Evolutionary conservation across 2,888 invertebrate species (phyloP).

Genomic region (Lepidochrysops patricia): DNA sequence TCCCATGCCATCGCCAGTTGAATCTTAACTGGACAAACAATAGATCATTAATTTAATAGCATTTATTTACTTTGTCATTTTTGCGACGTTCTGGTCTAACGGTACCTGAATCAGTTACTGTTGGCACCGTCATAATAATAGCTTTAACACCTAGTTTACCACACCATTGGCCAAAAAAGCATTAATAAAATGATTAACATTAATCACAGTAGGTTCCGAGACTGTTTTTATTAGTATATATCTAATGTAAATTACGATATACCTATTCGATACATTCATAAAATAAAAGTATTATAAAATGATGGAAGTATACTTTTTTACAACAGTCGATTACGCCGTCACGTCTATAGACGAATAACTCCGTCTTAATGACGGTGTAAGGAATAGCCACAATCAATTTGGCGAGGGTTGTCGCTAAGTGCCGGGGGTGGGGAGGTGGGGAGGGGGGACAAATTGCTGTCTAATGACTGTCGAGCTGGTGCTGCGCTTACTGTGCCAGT

Average conservation of each 20-base stretch:
- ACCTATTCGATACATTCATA: too few relatives aligned
- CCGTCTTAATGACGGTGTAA: slow-evolving; percentile 10
- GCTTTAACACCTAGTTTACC: too few relatives aligned
- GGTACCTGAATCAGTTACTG: background rate
- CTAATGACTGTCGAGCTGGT: slow-evolving; percentile 44
- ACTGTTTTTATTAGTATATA: too few relatives aligned
- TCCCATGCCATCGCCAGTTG: slow-evolving; percentile 22
- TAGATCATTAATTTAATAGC: slow-evolving; percentile 20
- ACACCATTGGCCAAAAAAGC: too few relatives aligned
- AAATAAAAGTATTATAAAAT: too few relatives aligned
- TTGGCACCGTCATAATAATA: too few relatives aligned
- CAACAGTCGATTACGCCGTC: background rate
- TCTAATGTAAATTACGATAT: too few relatives aligned
- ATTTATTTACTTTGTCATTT: slow-evolving; percentile 22
- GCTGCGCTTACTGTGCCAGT: slow-evolving; percentile 28
- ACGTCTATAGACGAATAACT: background rate
- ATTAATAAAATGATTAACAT: too few relatives aligned
- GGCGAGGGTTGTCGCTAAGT: slow-evolving; percentile 23
- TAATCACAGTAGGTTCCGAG: too few relatives aligned
- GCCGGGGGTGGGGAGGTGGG: slow-evolving; percentile 31
- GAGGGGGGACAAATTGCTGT: slow-evolving; percentile 48
- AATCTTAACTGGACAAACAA: slow-evolving; percentile 11
- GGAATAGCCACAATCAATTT: slow-evolving; percentile 63
- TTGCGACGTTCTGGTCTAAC: background rate
- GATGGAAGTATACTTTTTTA: background rate